Percentiles rank a stretch among this genome's conserved stretches.
Conservation (phyloP, 2,888 invertebrate genomes). For the Epirrita christyi region DNA sequence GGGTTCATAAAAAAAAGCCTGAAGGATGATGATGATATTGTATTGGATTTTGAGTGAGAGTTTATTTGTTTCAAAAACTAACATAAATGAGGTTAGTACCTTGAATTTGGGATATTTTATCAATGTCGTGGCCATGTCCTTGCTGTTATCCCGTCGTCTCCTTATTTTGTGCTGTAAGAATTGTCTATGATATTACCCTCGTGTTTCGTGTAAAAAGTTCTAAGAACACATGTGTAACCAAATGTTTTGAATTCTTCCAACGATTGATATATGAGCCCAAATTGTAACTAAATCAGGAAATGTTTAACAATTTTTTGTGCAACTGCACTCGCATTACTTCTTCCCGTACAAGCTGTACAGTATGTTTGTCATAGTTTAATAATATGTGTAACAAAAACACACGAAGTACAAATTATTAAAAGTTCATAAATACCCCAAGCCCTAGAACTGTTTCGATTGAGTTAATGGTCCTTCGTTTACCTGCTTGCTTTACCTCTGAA, state of each 20-base stretch:
- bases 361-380: too few species aligned
- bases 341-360: neutral
- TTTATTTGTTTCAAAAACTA: neutral
- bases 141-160: constrained; percentile 1
- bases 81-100: neutral
- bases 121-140: constrained; percentile 7
- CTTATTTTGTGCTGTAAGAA: constrained; percentile 5
- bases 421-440: too few species aligned
- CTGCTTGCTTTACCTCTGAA: too few species aligned
- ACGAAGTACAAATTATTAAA: too few species aligned
- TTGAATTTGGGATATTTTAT: constrained; percentile 13
- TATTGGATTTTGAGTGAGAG: neutral
- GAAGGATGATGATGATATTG: too few species aligned
- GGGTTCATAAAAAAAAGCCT: too few species aligned
- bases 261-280: constrained; percentile 9
- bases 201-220: neutral
- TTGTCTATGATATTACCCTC: neutral
- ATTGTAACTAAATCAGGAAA: constrained; percentile 8
- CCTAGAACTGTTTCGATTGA: too few species aligned
- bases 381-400: too few species aligned
- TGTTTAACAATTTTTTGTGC: neutral
- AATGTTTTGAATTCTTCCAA: constrained; percentile 4
- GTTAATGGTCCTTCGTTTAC: too few species aligned
- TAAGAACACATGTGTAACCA: constrained; percentile 1
- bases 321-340: too few species aligned